Evolutionary conservation across 2,888 invertebrate species (phyloP).

Genomic region (Agonopterix arenella): DNA sequence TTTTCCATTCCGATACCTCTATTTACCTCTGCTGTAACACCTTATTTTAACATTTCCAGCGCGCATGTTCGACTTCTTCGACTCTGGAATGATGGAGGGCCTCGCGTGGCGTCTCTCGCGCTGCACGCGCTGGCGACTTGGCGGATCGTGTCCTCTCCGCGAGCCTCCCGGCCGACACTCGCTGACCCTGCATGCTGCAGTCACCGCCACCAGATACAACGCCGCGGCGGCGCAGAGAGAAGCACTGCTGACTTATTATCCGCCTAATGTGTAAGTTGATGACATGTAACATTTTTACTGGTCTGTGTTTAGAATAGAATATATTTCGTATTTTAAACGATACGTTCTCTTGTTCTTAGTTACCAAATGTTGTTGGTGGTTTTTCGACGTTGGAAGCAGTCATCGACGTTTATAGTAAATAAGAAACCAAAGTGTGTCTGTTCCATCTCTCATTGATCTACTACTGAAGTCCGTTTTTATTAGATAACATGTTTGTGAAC

Average conservation of each 20-base stretch:
- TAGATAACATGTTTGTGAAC: too few relatives aligned
- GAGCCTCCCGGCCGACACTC: conserved; percentile 61
- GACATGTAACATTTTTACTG: not conserved
- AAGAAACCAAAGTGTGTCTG: too few relatives aligned
- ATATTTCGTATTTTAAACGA: too few relatives aligned
- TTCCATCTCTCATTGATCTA: too few relatives aligned
- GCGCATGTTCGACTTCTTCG: conserved; percentile 95
- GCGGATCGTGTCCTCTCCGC: conserved; percentile 60
- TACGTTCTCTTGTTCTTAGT: too few relatives aligned
- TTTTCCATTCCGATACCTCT: too few relatives aligned
- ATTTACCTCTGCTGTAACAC: not conserved
- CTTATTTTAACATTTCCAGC: conserved; percentile 76
- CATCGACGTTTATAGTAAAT: too few relatives aligned
- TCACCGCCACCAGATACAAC: conserved; percentile 52
- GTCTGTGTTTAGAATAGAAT: not conserved
- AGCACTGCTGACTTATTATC: conserved; percentile 89
- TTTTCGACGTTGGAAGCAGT: too few relatives aligned
- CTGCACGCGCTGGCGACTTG: conserved; percentile 77
- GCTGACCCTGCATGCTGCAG: conserved; percentile 81
- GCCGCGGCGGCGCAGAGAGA: conserved; percentile 77
- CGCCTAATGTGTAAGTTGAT: conserved; percentile 88
- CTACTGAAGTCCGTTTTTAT: too few relatives aligned
- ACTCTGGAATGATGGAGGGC: conserved; percentile 94
- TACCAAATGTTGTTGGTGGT: too few relatives aligned
- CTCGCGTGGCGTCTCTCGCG: conserved; percentile 88